Evolutionary conservation across 2,113 vertebrate species (phyloP).

Genomic region (Opisthocomus hoazin): DNA sequence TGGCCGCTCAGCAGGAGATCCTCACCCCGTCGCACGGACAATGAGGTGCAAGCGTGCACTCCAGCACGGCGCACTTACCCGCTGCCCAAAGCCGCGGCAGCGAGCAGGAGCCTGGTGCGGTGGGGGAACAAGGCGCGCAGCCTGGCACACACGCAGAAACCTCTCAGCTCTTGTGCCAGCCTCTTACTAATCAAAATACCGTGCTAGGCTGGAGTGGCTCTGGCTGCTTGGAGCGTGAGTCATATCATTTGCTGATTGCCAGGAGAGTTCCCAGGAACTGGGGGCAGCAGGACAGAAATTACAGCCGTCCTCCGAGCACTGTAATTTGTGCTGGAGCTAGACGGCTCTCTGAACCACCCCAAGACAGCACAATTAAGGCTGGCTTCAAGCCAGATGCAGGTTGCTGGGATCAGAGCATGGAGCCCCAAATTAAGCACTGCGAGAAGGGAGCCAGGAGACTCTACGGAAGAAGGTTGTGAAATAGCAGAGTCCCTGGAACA

Average conservation of each 20-base stretch:
- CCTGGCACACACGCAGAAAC: background rate
- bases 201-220: background rate
- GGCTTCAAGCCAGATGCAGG: background rate
- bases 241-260: constrained; percentile 11
- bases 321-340: background rate
- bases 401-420: background rate
- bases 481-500: background rate
- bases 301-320: background rate
- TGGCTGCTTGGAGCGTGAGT: constrained; percentile 20
- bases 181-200: constrained; percentile 23
- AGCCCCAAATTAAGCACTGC: background rate
- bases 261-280: constrained; percentile 38
- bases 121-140: rapidly evolving
- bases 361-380: constrained; percentile 3
- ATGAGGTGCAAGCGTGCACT: background rate
- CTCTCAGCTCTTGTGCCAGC: background rate
- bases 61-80: rapidly evolving
- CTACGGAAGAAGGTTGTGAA: background rate
- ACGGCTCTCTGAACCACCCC: background rate
- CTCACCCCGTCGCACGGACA: rapidly evolving
- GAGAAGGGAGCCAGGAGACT: background rate
- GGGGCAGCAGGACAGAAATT: constrained; percentile 42
- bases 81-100: background rate
- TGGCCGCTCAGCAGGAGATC: background rate
- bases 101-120: background rate